Percentiles rank a stretch among this genome's conserved stretches.
Conservation (phyloP, 2,888 invertebrate genomes). For the Sphaerophoria taeniata region DNA sequence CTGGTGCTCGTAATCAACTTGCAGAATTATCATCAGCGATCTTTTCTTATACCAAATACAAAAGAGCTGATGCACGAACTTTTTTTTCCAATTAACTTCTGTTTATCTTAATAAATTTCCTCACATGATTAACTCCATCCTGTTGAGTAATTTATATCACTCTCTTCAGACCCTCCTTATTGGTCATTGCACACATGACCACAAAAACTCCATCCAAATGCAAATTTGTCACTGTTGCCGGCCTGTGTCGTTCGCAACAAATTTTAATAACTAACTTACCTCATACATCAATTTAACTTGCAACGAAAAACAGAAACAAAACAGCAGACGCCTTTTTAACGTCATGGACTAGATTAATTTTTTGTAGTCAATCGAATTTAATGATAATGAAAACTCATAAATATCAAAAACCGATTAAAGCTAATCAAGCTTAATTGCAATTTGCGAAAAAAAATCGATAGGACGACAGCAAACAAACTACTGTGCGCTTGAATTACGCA, state of each 20-base stretch:
- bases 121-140: constrained; percentile 38
- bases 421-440: constrained; percentile 79
- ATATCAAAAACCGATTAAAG: constrained; percentile 78
- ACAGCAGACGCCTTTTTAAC: constrained; percentile 18
- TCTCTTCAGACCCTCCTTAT: background rate
- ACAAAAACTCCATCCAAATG: constrained; percentile 2
- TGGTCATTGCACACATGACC: background rate
- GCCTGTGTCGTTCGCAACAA: constrained; percentile 4
- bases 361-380: constrained; percentile 74
- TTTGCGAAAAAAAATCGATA: constrained; percentile 68
- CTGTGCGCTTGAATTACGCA: background rate
- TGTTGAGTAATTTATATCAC: constrained; percentile 44
- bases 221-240: constrained; percentile 23
- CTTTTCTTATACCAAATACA: no score
- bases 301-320: constrained; percentile 19
- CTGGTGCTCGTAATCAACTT: no score
- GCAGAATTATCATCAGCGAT: no score
- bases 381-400: constrained; percentile 79
- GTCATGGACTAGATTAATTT: constrained; percentile 64
- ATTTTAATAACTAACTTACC: constrained; percentile 52
- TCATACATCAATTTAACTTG: constrained; percentile 28
- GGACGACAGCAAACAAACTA: constrained; percentile 34
- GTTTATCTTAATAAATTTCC: background rate
- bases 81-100: background rate
- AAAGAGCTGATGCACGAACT: no score